Conservation (phyloP, 2,797 vertebrate genomes). For the Tangara arthus region DNA sequence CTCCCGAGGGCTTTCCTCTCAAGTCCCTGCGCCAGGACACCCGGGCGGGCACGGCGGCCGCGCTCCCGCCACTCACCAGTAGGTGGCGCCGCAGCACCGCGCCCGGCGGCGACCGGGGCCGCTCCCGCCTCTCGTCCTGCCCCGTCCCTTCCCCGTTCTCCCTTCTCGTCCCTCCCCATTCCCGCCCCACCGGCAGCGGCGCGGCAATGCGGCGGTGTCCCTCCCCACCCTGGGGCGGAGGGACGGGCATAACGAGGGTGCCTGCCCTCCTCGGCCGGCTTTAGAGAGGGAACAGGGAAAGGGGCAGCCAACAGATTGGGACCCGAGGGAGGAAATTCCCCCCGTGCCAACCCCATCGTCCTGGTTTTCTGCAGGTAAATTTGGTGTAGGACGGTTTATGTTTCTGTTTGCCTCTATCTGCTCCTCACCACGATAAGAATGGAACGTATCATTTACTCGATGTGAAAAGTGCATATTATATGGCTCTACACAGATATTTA, state of each 20-base stretch:
- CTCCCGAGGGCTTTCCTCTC: not conserved
- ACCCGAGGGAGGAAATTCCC: not conserved
- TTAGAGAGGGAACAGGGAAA: not conserved
- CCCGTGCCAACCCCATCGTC: not conserved
- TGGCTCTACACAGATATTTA: too few relatives aligned
- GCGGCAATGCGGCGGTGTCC: not conserved
- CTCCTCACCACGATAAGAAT: not conserved
- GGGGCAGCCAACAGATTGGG: not conserved
- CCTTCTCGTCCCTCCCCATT: too few relatives aligned
- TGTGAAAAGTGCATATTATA: too few relatives aligned
- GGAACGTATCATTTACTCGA: not conserved
- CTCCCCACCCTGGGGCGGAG: not conserved
- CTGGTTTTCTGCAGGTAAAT: not conserved
- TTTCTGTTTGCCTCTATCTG: not conserved
- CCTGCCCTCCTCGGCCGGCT: not conserved
- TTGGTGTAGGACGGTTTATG: not conserved
- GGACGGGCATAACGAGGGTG: not conserved
- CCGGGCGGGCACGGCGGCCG: not conserved
- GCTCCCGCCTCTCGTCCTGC: too few relatives aligned
- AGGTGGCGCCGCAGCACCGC: not conserved
- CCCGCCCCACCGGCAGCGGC: not conserved
- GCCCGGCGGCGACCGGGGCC: too few relatives aligned
- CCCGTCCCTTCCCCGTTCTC: too few relatives aligned
- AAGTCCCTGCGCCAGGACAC: accelerated
- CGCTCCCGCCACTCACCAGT: not conserved